Percentiles rank a stretch among this genome's conserved stretches.
These are phyloP conservation scores for Poeciliopsis occidentalis DNA, from an alignment of 2,113 vertebrate species.

Conservation along the genomic window DNA sequence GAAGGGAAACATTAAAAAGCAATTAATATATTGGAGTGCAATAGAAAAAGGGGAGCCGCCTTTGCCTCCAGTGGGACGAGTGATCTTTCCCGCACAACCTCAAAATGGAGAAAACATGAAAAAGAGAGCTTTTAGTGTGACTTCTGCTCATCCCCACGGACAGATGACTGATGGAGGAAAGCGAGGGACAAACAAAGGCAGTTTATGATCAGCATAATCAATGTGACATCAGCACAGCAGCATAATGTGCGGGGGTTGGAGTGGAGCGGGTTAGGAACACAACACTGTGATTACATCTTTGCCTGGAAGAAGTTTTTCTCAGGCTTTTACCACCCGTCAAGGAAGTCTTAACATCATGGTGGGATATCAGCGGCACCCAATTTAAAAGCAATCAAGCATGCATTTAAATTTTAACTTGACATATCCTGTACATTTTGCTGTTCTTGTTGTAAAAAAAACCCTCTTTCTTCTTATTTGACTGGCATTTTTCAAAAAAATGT, in stretches of 20 bases:
- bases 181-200: slow-evolving; percentile 76
- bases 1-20: slow-evolving; percentile 83
- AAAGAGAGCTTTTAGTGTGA: slow-evolving; percentile 81
- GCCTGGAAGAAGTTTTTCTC: slow-evolving; percentile 49
- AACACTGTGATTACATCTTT: slow-evolving; percentile 42
- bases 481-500: slow-evolving; percentile 43
- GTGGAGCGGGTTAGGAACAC: slow-evolving; percentile 30
- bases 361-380: slow-evolving; percentile 66
- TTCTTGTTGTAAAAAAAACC: slow-evolving; percentile 42
- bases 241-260: slow-evolving; percentile 65
- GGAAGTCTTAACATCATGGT: slow-evolving; percentile 58
- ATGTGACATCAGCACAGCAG: slow-evolving; percentile 81
- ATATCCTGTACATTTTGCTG: slow-evolving; percentile 36
- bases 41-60: slow-evolving; percentile 42
- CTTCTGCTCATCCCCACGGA: slow-evolving; percentile 66
- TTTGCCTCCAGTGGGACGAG: slow-evolving; percentile 63
- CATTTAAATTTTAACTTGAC: slow-evolving; percentile 62
- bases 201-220: slow-evolving; percentile 84
- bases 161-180: slow-evolving; percentile 74
- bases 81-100: slow-evolving; percentile 49
- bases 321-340: slow-evolving; percentile 62
- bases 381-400: slow-evolving; percentile 71
- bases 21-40: slow-evolving; percentile 78
- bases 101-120: slow-evolving; percentile 70
- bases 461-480: slow-evolving; percentile 32